phyloP scores from a whole-genome alignment of 2,888 invertebrate species.

The Tetragonisca angustula region DNA sequence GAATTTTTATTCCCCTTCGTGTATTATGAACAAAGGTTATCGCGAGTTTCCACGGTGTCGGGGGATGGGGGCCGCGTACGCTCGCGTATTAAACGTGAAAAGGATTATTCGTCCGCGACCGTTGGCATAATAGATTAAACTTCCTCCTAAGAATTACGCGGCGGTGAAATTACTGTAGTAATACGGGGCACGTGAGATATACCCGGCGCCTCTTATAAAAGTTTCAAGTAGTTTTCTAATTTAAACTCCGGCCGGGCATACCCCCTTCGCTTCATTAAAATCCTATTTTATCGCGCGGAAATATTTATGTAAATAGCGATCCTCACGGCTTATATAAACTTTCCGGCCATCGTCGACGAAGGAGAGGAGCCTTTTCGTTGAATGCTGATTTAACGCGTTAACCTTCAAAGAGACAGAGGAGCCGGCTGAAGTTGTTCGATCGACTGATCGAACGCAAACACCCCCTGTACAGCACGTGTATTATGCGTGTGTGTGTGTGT shows the following conservation, averaged over 20 bases:
- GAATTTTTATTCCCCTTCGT: slow-evolving; percentile 32
- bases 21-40: slow-evolving; percentile 42
- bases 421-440: not conserved
- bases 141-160: slow-evolving; percentile 55
- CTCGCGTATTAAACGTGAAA: slow-evolving; percentile 35
- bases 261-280: slow-evolving; percentile 60
- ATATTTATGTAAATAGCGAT: slow-evolving; percentile 62
- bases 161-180: slow-evolving; percentile 54
- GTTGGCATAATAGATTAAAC: slow-evolving; percentile 49
- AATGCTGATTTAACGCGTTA: not conserved
- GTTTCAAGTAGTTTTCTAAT: slow-evolving; percentile 68
- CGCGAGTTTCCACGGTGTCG: not conserved
- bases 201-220: slow-evolving; percentile 49
- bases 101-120: slow-evolving; percentile 52
- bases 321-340: not conserved
- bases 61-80: not conserved
- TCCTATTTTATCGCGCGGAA: slow-evolving; percentile 45
- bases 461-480: too few species aligned
- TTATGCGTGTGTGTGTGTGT: too few species aligned
- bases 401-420: not conserved
- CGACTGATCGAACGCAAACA: not conserved
- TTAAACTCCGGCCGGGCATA: slow-evolving; percentile 51
- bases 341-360: not conserved
- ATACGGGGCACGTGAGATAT: slow-evolving; percentile 44
- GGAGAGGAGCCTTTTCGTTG: not conserved